These are phyloP conservation scores for Cranoglanis bouderius DNA, from an alignment of 2,113 vertebrate genomes.

Conservation along the genomic window DNA sequence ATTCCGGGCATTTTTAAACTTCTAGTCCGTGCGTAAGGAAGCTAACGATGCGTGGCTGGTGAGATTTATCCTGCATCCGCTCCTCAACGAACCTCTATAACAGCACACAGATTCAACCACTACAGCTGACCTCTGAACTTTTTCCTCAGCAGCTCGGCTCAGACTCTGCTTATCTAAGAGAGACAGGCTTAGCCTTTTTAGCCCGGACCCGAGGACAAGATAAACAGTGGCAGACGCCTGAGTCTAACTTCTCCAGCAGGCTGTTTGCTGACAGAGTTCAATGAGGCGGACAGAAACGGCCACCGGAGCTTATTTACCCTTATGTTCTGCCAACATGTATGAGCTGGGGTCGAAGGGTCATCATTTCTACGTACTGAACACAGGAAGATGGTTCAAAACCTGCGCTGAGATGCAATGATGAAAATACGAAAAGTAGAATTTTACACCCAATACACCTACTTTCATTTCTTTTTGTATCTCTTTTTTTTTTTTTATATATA, in stretches of 20 bases:
- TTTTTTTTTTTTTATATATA: background rate
- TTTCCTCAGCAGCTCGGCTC: background rate
- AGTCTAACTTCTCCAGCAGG: background rate
- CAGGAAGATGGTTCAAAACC: background rate
- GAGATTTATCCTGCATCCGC: background rate
- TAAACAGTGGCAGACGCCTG: constrained; percentile 11
- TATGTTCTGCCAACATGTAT: background rate
- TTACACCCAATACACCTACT: background rate
- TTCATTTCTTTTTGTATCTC: no score
- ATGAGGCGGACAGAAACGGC: constrained; percentile 8
- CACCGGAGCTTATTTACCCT: background rate
- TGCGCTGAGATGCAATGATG: background rate
- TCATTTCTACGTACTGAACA: background rate
- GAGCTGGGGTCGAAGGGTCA: background rate
- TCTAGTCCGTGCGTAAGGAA: background rate
- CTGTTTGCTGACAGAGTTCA: constrained; percentile 32
- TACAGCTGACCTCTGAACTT: constrained; percentile 32
- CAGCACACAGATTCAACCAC: background rate
- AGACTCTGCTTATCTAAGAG: background rate
- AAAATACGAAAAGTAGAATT: background rate
- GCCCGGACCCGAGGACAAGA: constrained; percentile 3
- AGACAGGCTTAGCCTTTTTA: constrained; percentile 12
- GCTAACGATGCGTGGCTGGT: no score
- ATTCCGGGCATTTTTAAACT: background rate
- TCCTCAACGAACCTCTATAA: background rate